Percentiles rank a stretch among this genome's conserved stretches.
phyloP scores from a whole-genome alignment of 1,140 invertebrate species.

The Drosophila pachea region DNA sequence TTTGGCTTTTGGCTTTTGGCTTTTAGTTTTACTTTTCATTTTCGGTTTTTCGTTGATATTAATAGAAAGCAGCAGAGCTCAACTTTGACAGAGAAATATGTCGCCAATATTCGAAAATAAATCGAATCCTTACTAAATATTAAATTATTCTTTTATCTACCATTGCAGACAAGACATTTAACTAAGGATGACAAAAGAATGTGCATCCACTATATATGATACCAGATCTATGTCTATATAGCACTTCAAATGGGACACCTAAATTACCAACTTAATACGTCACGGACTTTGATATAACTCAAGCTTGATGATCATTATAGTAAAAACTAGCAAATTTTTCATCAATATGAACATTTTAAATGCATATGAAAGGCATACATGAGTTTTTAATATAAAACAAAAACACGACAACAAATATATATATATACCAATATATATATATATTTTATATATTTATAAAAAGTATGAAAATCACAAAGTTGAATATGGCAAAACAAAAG shows the following conservation, averaged over 20 bases:
- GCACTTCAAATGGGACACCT: slow-evolving; percentile 11
- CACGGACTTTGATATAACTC: slow-evolving; percentile 26
- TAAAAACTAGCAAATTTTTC: slow-evolving; percentile 57
- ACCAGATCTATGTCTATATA: background rate
- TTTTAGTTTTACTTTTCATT: slow-evolving; percentile 58
- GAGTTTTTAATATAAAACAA: slow-evolving; percentile 55
- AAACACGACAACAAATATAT: background rate
- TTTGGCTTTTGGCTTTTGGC: slow-evolving; percentile 54
- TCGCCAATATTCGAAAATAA: slow-evolving; percentile 13
- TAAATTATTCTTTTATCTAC: background rate
- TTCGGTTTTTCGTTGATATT: slow-evolving; percentile 49
- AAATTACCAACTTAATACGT: slow-evolving; percentile 26
- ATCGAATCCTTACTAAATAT: slow-evolving; percentile 4
- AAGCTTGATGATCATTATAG: slow-evolving; percentile 27
- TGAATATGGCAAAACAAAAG: slow-evolving; percentile 60
- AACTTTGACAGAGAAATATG: slow-evolving; percentile 65
- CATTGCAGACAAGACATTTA: slow-evolving; percentile 34
- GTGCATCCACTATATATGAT: background rate
- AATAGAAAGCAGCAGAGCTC: slow-evolving; percentile 66
- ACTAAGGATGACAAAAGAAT: slow-evolving; percentile 19
- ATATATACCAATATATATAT: slow-evolving; percentile 49
- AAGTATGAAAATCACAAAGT: slow-evolving; percentile 62
- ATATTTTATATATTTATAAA: slow-evolving; percentile 77
- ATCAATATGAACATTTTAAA: slow-evolving; percentile 66
- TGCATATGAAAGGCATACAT: slow-evolving; percentile 60